A percentile compares a stretch with the other conserved stretches of the same genome.
Evolutionary conservation across 2,113 vertebrate species (phyloP).

Genomic region (Anarrhichthys ocellatus): DNA sequence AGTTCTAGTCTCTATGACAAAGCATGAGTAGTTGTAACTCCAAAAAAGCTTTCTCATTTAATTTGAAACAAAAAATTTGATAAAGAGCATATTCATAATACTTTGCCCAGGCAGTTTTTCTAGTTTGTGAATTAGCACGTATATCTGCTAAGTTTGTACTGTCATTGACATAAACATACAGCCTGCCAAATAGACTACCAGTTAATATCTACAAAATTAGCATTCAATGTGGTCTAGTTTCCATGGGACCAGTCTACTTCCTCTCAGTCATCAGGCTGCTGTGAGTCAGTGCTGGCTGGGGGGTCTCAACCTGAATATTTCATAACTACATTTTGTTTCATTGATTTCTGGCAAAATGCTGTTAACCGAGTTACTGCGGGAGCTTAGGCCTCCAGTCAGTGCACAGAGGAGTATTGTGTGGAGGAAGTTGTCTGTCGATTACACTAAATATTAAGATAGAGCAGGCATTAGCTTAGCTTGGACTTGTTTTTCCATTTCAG

Average conservation of each 20-base stretch:
- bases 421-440: not conserved
- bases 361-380: constrained; percentile 53
- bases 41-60: not conserved
- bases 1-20: not conserved
- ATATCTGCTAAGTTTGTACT: not conserved
- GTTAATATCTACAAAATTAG: constrained; percentile 3
- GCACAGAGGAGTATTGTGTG: constrained; percentile 5
- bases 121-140: not conserved
- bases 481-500: not conserved
- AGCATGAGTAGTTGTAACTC: not conserved
- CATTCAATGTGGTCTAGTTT: not conserved
- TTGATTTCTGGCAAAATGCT: constrained; percentile 65
- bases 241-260: not conserved
- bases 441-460: not conserved
- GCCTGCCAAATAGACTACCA: not conserved
- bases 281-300: constrained; percentile 30
- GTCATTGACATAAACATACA: not conserved
- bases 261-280: constrained; percentile 2
- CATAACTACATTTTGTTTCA: constrained; percentile 70
- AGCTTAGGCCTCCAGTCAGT: constrained; percentile 18
- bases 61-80: too few species aligned
- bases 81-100: not conserved
- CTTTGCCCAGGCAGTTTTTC: not conserved
- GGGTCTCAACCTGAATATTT: constrained; percentile 62
- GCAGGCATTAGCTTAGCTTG: not conserved